A percentile compares a stretch with the other conserved stretches of the same genome.
Evolutionary conservation across 2,888 invertebrate species (phyloP).

Genomic region (Pemphredon lugubris): DNA sequence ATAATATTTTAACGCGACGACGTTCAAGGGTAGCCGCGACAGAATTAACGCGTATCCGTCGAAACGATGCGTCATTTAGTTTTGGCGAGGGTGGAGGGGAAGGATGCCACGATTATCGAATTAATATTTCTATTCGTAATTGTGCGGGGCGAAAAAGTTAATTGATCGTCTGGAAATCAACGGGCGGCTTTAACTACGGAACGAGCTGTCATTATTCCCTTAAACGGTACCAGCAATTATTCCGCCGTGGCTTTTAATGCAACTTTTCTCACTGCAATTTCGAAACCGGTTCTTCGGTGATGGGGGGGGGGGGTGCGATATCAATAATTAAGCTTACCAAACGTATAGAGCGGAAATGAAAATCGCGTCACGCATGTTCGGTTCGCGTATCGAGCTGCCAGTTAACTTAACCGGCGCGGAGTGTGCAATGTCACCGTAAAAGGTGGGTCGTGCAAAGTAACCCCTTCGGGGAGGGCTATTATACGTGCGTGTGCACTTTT

Average conservation of each 20-base stretch:
- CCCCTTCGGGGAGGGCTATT: constrained; percentile 69
- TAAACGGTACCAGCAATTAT: neutral
- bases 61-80: neutral
- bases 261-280: neutral
- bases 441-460: constrained; percentile 63
- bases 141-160: neutral
- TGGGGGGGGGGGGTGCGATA: no score
- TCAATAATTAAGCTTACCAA: neutral
- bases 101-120: neutral
- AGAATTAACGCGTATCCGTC: neutral
- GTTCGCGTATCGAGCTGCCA: neutral
- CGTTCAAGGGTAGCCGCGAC: no score
- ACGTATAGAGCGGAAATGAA: neutral
- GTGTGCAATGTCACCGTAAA: constrained; percentile 53
- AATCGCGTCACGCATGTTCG: neutral
- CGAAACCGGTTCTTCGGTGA: neutral
- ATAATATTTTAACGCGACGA: no score
- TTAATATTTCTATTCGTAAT: neutral
- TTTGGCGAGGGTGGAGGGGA: no score
- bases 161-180: neutral
- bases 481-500: constrained; percentile 70
- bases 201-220: neutral
- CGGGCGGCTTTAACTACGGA: neutral
- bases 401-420: constrained; percentile 31
- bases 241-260: neutral